These are phyloP conservation scores for Argyresthia albistria DNA, from an alignment of 2,888 invertebrate genomes.

Conservation along the genomic window DNA sequence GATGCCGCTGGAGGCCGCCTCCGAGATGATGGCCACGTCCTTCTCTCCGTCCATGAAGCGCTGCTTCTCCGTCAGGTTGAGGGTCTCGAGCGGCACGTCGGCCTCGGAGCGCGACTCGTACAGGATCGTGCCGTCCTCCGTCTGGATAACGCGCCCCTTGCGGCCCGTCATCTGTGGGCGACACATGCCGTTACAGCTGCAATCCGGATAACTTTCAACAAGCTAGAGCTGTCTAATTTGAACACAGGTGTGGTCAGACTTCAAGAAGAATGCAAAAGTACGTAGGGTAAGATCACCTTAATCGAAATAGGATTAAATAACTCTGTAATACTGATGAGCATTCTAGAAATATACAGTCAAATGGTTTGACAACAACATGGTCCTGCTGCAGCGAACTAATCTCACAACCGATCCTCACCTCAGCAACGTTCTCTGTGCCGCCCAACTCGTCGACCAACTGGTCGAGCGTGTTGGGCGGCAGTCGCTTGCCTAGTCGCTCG, in stretches of 20 bases:
- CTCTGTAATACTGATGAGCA: too few species aligned
- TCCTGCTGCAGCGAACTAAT: background rate
- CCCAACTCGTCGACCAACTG: slow-evolving; percentile 98
- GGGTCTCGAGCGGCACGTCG: slow-evolving; percentile 96
- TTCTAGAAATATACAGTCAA: too few species aligned
- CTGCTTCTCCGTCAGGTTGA: slow-evolving; percentile 93
- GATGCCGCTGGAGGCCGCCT: slow-evolving; percentile 98
- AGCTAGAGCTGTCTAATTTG: too few species aligned
- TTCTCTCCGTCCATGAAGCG: slow-evolving; percentile 99
- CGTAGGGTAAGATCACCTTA: too few species aligned
- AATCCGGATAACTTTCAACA: too few species aligned
- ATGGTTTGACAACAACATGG: background rate
- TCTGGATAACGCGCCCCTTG: slow-evolving; percentile 93
- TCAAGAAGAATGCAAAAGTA: too few species aligned
- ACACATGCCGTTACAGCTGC: too few species aligned
- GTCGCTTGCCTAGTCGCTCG: slow-evolving; percentile 86
- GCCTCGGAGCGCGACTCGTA: slow-evolving; percentile 96
- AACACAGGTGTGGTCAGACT: too few species aligned
- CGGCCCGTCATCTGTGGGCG: slow-evolving; percentile 92
- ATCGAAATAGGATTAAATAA: too few species aligned
- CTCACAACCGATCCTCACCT: slow-evolving; percentile 58
- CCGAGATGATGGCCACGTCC: slow-evolving; percentile 98
- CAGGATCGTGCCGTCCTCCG: slow-evolving; percentile 92
- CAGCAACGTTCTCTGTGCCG: slow-evolving; percentile 97
- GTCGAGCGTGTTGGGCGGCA: slow-evolving; percentile 98